Percentiles rank a stretch among this genome's conserved stretches.
These are phyloP conservation scores for Phylloscopus whistleri DNA, from an alignment of 2,113 vertebrate species.

Conservation along the genomic window DNA sequence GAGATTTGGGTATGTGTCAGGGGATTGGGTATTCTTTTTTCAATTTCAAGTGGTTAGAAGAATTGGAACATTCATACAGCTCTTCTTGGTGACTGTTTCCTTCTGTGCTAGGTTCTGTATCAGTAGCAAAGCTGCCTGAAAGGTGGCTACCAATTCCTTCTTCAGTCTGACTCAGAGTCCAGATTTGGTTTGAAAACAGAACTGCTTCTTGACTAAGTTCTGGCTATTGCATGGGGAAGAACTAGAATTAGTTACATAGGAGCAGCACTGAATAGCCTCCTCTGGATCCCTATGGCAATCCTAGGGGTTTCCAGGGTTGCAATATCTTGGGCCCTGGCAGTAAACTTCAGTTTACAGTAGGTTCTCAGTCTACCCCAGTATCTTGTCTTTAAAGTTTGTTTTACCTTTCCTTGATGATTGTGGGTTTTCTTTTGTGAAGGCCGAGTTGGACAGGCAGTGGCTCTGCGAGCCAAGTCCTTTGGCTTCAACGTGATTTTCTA, in stretches of 20 bases:
- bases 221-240: conserved; percentile 12
- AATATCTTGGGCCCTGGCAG: background rate
- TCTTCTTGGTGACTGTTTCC: background rate
- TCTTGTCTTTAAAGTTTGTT: conserved; percentile 51
- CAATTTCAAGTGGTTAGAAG: background rate
- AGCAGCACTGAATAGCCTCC: background rate
- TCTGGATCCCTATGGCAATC: background rate
- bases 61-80: background rate
- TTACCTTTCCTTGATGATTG: conserved; percentile 59
- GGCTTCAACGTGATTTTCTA: conserved; percentile 90
- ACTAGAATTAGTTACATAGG: background rate
- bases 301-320: background rate
- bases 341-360: background rate
- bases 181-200: background rate
- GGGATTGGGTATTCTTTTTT: background rate
- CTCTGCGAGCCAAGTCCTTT: conserved; percentile 88
- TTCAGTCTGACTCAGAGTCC: background rate
- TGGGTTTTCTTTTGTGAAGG: conserved; percentile 74
- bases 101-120: background rate
- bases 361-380: conserved; percentile 19
- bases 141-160: background rate
- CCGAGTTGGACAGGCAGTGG: conserved; percentile 88
- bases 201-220: background rate
- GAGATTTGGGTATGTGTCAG: background rate
- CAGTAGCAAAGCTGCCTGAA: background rate